Evolutionary conservation across 2,113 vertebrate species (phyloP).

Genomic region (Xiphias gladius): DNA sequence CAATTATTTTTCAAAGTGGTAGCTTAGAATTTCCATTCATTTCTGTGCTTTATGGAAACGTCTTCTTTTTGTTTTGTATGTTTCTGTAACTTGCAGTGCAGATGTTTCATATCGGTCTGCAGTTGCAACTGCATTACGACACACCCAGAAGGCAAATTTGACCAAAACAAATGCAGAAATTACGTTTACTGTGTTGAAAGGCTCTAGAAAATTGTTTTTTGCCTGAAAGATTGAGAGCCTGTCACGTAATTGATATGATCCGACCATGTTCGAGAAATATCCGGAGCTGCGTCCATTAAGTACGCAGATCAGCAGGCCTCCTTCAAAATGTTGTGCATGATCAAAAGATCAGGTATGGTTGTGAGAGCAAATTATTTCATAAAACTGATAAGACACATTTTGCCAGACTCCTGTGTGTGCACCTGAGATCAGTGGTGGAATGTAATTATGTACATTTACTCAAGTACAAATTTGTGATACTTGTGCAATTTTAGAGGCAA

Average conservation of each 20-base stretch:
- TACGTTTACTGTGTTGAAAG: too few relatives aligned
- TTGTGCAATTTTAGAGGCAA: too few relatives aligned
- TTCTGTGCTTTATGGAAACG: background rate
- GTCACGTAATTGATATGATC: background rate
- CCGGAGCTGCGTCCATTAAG: background rate
- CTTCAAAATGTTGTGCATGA: background rate
- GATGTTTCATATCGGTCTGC: background rate
- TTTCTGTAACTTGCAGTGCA: too few relatives aligned
- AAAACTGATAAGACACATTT: background rate
- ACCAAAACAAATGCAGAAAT: too few relatives aligned
- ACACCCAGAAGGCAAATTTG: background rate
- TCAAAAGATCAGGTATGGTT: background rate
- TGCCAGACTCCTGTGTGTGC: background rate
- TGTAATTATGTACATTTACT: too few relatives aligned
- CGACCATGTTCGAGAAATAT: background rate
- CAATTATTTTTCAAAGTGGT: background rate
- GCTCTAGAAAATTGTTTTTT: too few relatives aligned
- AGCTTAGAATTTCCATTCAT: background rate
- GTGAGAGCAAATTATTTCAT: slow-evolving; percentile 5
- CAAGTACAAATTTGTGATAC: too few relatives aligned
- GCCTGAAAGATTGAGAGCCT: too few relatives aligned
- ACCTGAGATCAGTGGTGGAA: background rate
- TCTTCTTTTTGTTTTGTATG: background rate
- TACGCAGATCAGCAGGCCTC: background rate
- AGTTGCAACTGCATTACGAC: background rate